Base-by-base conservation (phyloP, 2,113 vertebrate genomes). In the Hippocampus barbouri region DNA sequence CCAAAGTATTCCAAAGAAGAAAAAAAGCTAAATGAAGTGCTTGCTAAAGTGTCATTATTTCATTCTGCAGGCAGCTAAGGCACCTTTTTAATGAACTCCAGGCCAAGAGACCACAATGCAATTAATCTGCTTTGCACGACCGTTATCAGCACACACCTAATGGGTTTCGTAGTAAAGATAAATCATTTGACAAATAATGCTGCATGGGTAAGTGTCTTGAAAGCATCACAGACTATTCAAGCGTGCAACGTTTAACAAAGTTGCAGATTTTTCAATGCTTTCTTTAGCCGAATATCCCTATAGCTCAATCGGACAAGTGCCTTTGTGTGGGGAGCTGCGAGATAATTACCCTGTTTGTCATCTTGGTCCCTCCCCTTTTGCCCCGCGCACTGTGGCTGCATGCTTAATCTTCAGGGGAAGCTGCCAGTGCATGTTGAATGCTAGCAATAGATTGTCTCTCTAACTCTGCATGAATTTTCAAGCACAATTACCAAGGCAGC, bases 371-470 rank as follows among this genome's bases (percentile, higher is more conserved):
- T 86, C 80, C 84, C 61, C 75, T 34, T 85, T 84, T 82, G 78
- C 80, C 77, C 75, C 75, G 68, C 74, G 80, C 75, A 6, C 75
- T 51, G 75, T 77, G 83, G 77, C 70, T 75, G 75, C 86, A 82
- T 73, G 76, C 80, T 90, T 89, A 77, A 87, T 90, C 88, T 88
- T 86, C 77, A 71, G 84, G 76, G 79, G 67, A 76, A 80, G 82
- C 84, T 90, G 88, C 88, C 89, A 86, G 83, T 76, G 65, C 27
- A 80, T 90, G 89, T 90, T 89, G 80, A 89, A 91, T 92, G 78
- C 68, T 18, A 70, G 80, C 66, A 68, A 74, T 76, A 83, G 82
- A 87, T 69, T 59, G 57, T 70, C 54, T 89, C 73, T 89, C 83
- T 85, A 87, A 89, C 85, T 79, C 80, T 74, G 85, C 86, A 90